These are phyloP conservation scores for Cyclargus thomasi DNA, from an alignment of 1,140 invertebrate genomes.

Conservation along the genomic window DNA sequence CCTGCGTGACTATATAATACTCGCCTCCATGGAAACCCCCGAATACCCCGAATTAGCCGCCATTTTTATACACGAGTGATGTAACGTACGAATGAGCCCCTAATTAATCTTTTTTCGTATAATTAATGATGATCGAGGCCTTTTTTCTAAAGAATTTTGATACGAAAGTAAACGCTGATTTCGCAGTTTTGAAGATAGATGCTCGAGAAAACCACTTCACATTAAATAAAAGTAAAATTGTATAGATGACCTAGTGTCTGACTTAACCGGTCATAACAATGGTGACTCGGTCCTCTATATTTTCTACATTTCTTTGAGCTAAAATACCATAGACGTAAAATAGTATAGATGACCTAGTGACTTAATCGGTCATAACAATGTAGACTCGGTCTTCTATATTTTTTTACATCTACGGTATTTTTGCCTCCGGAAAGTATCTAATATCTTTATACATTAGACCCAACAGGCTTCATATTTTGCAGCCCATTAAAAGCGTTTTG, in stretches of 20 bases:
- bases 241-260: no score
- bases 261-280: no score
- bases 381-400: no score
- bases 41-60: background rate
- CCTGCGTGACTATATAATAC: conserved; percentile 1
- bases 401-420: no score
- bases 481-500: background rate
- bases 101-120: conserved; percentile 2
- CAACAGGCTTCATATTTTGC: background rate
- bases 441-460: background rate
- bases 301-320: no score
- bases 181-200: background rate
- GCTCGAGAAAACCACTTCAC: no score
- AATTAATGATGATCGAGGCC: background rate
- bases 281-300: no score
- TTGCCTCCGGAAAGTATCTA: no score
- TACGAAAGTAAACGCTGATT: background rate
- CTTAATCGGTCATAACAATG: no score
- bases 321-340: no score
- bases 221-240: no score
- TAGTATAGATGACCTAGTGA: no score
- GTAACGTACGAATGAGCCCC: background rate
- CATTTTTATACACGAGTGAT: background rate
- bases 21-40: background rate
- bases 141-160: background rate